Conservation (phyloP, 2,113 vertebrate genomes). For the human (Homo sapiens) region DNA sequence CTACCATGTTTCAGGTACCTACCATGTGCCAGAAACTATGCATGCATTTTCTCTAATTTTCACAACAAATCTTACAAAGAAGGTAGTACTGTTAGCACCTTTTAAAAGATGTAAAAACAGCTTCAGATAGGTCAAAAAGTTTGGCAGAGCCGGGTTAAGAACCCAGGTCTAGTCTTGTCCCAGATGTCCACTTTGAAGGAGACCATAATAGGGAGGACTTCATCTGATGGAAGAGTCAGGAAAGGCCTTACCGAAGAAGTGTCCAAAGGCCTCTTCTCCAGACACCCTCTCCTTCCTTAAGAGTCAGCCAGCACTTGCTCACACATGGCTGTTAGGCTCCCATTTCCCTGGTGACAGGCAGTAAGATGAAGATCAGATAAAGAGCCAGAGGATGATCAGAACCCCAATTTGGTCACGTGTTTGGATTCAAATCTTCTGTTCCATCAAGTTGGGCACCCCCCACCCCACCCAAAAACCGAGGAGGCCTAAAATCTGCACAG, state of each 20-base stretch:
- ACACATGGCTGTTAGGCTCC: background rate
- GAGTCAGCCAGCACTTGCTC: background rate
- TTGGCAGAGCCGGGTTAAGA: background rate
- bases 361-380: background rate
- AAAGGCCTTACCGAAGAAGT: background rate
- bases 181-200: background rate
- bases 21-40: background rate
- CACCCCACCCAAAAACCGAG: background rate
- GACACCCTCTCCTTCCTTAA: background rate
- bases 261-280: background rate
- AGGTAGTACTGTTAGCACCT: background rate
- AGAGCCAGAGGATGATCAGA: background rate
- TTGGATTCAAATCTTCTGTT: background rate
- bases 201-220: background rate
- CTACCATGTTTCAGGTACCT: background rate
- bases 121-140: background rate
- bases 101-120: background rate
- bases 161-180: background rate
- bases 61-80: constrained; percentile 19
- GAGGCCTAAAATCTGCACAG: background rate
- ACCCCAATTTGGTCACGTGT: background rate
- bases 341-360: background rate
- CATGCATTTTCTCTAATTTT: background rate
- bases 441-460: background rate
- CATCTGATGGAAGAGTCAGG: background rate